Conservation (phyloP, 2,113 vertebrate species). For the Actenoides lindsayi region DNA sequence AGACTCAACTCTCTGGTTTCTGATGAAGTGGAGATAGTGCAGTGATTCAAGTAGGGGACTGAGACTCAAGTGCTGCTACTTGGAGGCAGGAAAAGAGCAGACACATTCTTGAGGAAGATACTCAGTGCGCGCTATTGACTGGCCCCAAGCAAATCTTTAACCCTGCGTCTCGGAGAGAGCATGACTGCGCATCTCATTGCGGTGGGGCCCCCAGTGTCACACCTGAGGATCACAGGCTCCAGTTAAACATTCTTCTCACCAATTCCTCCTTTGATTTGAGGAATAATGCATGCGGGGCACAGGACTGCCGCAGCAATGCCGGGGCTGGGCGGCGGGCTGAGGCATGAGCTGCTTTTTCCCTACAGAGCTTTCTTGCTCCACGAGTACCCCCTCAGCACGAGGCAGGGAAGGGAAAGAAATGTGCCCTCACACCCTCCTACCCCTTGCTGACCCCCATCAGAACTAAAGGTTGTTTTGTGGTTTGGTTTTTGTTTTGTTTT, state of each 20-base stretch:
- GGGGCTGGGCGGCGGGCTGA: not conserved
- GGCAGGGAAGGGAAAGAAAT: not conserved
- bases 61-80: constrained; percentile 70
- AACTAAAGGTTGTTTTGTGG: not conserved
- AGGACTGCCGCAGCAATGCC: not conserved
- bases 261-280: constrained; percentile 14
- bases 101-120: constrained; percentile 71
- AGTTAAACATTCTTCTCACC: constrained; percentile 20
- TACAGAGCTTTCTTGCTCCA: not conserved
- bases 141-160: constrained; percentile 78
- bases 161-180: constrained; percentile 62
- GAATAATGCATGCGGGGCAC: constrained; percentile 24
- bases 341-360: not conserved
- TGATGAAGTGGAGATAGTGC: constrained; percentile 78
- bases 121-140: constrained; percentile 73
- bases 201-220: constrained; percentile 41
- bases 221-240: constrained; percentile 68
- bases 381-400: fast-evolving
- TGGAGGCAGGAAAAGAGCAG: constrained; percentile 71
- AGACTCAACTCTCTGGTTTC: constrained; percentile 71
- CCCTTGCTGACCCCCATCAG: not conserved
- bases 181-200: constrained; percentile 78
- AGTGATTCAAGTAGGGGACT: constrained; percentile 75
- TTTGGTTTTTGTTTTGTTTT: no score
- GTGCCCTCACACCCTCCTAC: not conserved